Evolutionary conservation across 2,797 vertebrate species (phyloP).

Genomic region (Poecilia velifera): DNA sequence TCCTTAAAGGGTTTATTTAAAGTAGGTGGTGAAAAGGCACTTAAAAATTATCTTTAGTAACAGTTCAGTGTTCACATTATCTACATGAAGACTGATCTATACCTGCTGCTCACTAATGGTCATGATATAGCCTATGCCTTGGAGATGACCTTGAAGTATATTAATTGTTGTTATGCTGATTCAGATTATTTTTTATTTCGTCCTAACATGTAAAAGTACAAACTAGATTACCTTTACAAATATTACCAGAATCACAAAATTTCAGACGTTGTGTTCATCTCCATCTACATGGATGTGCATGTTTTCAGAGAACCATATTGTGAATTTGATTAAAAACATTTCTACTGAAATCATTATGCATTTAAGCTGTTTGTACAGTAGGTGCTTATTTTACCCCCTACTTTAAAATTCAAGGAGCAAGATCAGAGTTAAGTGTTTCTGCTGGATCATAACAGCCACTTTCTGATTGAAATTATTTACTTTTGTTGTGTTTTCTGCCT

Average conservation of each 20-base stretch:
- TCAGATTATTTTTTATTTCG: background rate
- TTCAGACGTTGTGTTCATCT: background rate
- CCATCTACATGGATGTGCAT: background rate
- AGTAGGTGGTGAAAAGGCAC: conserved; percentile 7
- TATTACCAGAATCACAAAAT: background rate
- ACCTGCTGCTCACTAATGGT: background rate
- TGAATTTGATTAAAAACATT: background rate
- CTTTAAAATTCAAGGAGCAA: background rate
- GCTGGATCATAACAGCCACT: background rate
- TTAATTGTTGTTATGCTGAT: background rate
- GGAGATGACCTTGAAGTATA: background rate
- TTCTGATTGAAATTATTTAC: background rate
- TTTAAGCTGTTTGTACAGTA: background rate
- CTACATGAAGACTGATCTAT: conserved; percentile 56
- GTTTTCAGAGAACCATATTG: background rate
- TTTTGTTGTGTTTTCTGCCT: too few species aligned
- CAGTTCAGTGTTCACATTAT: conserved; percentile 49
- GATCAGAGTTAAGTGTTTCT: background rate
- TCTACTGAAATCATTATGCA: background rate
- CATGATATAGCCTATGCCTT: background rate
- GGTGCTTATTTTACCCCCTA: background rate
- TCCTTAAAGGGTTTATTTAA: conserved; percentile 78
- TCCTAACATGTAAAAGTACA: background rate
- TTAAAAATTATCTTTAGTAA: background rate
- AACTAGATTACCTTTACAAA: background rate